These are phyloP conservation scores for Mythimna albipuncta DNA, from an alignment of 2,888 invertebrate species.

Conservation along the genomic window DNA sequence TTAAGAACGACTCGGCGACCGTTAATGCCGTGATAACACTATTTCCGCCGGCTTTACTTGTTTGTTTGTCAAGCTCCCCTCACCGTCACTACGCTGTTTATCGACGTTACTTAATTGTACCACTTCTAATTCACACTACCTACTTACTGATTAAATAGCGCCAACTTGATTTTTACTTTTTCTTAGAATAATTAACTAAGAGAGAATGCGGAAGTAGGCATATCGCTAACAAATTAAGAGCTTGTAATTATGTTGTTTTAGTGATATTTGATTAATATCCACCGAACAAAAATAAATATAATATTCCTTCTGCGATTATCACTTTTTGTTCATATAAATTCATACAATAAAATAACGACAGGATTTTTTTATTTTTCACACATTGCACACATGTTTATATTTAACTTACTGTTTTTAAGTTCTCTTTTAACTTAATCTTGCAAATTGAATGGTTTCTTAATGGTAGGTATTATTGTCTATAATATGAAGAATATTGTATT, in stretches of 20 bases:
- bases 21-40: constrained; percentile 48
- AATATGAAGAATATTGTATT: neutral
- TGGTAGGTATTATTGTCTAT: neutral
- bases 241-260: neutral
- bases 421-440: neutral
- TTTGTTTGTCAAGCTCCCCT: constrained; percentile 45
- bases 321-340: neutral
- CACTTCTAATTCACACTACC: constrained; percentile 19
- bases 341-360: neutral
- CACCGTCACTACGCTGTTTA: constrained; percentile 32
- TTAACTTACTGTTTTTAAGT: neutral
- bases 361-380: no score
- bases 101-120: constrained; percentile 17
- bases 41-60: constrained; percentile 45
- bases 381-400: neutral
- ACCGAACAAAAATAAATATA: neutral
- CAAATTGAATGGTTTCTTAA: neutral
- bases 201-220: no score
- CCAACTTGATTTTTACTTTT: constrained; percentile 5
- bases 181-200: neutral
- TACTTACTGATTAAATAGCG: constrained; percentile 23
- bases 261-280: neutral
- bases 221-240: neutral
- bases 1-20: constrained; percentile 16
- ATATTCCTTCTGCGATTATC: neutral